Base-by-base conservation (phyloP, 2,113 vertebrate species). In the Callospermophilus lateralis region DNA sequence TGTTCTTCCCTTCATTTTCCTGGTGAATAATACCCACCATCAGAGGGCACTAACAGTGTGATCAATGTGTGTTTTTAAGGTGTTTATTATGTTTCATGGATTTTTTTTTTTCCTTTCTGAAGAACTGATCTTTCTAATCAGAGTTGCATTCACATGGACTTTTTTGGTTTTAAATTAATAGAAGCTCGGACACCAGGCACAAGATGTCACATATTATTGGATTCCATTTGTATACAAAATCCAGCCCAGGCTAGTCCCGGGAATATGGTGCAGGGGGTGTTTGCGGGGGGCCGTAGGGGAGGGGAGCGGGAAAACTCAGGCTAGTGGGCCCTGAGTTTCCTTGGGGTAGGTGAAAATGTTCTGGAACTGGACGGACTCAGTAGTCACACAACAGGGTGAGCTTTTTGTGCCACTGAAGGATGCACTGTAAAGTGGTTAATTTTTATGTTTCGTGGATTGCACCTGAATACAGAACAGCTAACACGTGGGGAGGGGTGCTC, bases 151-250 rank as follows among this genome's bases (percentile, higher is more conserved):
- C 83, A 84, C 17, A 93, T 76, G 87, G 95, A 70, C 89, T 96
- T 86, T 93, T 97, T 93, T 97, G 94, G 73, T 92, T 93, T 93
- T 80, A 34, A 61, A 61, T 70, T 88, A 77, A 92, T 93, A 91
- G 86, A 89, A 65, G 3, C 30, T 51, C 72, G 10, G 37, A 48
- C 1, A 11, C 45, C 6, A 84, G 74, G 87, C 26, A 12, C 2
- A 74, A 15, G 78, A 42, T 30, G 45, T 89, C 85, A 58, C 22
- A 17, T 86, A 11, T 30, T 51, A 1, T 24, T 3, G 12, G 70
- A 90, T 51, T 39, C 22, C 12, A 10, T 72, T 83, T n/a, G 26
- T 68, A 20, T 28, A 4, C n/a, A 53, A 39, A 61, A 32, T 16
- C 4, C 53, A 87, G 79, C 63, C 37, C 1, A 30, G 63, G 28